phyloP scores from a whole-genome alignment of 2,797 vertebrate species.

The Acanthiza pusilla region DNA sequence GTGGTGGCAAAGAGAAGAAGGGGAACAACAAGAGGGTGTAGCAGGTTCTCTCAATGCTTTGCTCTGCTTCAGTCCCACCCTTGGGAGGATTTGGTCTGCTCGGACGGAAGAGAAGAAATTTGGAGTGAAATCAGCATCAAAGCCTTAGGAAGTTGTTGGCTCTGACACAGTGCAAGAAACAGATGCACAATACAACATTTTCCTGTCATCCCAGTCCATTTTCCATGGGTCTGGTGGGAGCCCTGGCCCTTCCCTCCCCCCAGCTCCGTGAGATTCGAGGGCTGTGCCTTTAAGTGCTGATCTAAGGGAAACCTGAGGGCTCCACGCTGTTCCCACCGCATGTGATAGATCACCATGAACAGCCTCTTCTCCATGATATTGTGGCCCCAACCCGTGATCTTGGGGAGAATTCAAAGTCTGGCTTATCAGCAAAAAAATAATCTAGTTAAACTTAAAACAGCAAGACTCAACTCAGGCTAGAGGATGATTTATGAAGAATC shows the following conservation, averaged over 20 bases:
- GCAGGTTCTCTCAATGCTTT: background rate
- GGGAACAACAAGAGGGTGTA: background rate
- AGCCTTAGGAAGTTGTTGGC: background rate
- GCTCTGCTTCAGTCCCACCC: background rate
- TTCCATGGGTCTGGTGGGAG: background rate
- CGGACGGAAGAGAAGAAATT: fast-evolving
- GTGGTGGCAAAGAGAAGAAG: background rate
- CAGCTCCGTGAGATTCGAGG: background rate
- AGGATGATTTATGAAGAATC: conserved; percentile 65
- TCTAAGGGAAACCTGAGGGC: background rate
- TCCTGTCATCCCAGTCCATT: background rate
- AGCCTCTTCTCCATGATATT: conserved; percentile 35
- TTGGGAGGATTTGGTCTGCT: background rate
- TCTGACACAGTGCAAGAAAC: background rate
- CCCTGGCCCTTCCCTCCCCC: background rate
- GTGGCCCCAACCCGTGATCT: background rate
- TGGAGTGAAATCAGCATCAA: background rate
- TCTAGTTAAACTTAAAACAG: conserved; percentile 59
- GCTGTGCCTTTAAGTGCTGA: conserved; percentile 45
- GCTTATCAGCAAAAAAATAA: conserved; percentile 70
- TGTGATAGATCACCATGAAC: conserved; percentile 6
- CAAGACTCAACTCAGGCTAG: conserved; percentile 40
- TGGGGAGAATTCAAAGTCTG: conserved; percentile 59
- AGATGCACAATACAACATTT: background rate
- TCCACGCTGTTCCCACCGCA: conserved; percentile 5